phyloP scores from a whole-genome alignment of 2,888 invertebrate species.

The Rugalucina vietnamica region DNA sequence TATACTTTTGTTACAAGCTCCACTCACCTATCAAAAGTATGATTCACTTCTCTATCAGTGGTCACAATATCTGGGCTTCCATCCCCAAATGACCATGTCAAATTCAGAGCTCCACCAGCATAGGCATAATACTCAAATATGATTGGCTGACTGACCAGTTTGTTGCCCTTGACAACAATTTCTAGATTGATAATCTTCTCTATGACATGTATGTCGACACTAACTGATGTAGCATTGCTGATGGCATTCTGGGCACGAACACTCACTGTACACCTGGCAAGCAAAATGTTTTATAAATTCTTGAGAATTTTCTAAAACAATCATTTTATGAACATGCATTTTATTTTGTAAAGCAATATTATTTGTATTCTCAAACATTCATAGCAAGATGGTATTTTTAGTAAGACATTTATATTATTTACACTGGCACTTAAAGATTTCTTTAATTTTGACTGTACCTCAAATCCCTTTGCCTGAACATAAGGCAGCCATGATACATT shows the following conservation, averaged over 20 bases:
- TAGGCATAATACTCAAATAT: slow-evolving; percentile 72
- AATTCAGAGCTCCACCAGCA: slow-evolving; percentile 79
- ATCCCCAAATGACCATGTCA: slow-evolving; percentile 82
- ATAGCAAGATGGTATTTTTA: too few species aligned
- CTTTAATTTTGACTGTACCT: too few species aligned
- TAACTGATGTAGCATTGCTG: slow-evolving; percentile 72
- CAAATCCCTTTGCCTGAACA: too few species aligned
- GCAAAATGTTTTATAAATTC: too few species aligned
- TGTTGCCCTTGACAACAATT: slow-evolving; percentile 55
- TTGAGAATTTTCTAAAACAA: too few species aligned
- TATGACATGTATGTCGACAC: slow-evolving; percentile 72
- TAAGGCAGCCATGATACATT: too few species aligned
- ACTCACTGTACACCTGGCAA: slow-evolving; percentile 72
- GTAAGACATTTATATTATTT: too few species aligned
- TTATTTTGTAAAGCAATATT: too few species aligned
- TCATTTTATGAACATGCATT: too few species aligned
- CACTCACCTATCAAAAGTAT: slow-evolving; percentile 71
- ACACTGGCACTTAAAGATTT: too few species aligned
- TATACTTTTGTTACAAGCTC: neutral
- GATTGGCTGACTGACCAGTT: slow-evolving; percentile 69
- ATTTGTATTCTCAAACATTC: too few species aligned
- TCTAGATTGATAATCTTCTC: slow-evolving; percentile 62
- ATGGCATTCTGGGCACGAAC: slow-evolving; percentile 78
- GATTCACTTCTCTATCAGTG: slow-evolving; percentile 42
- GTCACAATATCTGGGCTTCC: slow-evolving; percentile 59